Percentiles rank a stretch among this genome's conserved stretches.
Evolutionary conservation across 2,797 vertebrate species (phyloP).

Genomic region (Sarcoramphus papa): DNA sequence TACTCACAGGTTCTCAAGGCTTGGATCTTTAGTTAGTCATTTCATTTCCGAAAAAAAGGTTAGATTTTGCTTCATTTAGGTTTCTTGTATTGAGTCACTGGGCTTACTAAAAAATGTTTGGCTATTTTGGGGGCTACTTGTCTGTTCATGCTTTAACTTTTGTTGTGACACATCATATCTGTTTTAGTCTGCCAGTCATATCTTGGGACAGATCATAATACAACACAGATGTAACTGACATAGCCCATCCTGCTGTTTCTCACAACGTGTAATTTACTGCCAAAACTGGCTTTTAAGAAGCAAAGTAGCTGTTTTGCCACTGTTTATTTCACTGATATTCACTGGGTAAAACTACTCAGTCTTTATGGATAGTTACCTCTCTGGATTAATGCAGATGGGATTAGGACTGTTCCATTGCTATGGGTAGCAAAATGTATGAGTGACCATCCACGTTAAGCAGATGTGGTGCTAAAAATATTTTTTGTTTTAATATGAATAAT

Average conservation of each 20-base stretch:
- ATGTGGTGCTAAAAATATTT: neutral
- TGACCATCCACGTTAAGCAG: neutral
- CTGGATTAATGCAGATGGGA: neutral
- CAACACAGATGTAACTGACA: neutral
- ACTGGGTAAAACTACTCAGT: neutral
- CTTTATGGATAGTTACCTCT: neutral
- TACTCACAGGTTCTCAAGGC: neutral
- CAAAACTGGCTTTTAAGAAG: neutral
- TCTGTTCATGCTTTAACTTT: neutral
- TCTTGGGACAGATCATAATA: neutral
- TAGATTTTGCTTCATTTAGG: neutral
- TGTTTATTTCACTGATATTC: neutral
- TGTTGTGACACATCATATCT: neutral
- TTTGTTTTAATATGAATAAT: neutral
- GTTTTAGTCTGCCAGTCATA: neutral
- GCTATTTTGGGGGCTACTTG: neutral
- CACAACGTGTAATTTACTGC: neutral
- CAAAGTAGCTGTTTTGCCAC: neutral
- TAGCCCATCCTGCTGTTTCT: neutral
- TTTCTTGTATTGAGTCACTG: neutral
- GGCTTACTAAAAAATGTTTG: neutral
- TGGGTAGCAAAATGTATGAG: neutral
- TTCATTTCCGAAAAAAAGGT: neutral
- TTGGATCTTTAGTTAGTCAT: neutral
- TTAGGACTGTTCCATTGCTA: neutral